Conservation (phyloP, 2,113 vertebrate genomes). For the Fregetta grallaria region DNA sequence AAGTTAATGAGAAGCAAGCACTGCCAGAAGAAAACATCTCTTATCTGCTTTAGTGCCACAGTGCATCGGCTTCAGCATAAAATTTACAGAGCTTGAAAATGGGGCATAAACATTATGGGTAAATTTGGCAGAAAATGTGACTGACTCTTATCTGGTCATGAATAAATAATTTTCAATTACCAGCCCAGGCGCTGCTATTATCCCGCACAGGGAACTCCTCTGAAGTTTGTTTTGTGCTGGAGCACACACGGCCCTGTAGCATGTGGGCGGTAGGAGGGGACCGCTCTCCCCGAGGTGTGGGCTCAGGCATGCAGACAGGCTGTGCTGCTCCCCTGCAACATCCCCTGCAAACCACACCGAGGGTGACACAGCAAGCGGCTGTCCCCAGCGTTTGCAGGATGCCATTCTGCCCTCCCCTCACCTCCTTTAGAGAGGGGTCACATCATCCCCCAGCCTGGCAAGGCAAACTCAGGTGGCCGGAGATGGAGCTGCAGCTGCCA, state of each 20-base stretch:
- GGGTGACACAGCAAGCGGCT: neutral
- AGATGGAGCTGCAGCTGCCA: neutral
- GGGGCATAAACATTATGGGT: constrained; percentile 76
- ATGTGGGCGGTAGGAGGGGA: neutral
- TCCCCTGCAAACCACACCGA: neutral
- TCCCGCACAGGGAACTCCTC: constrained; percentile 44
- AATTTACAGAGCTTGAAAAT: constrained; percentile 83
- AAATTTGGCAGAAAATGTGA: constrained; percentile 81
- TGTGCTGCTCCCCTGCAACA: neutral
- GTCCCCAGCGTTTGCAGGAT: neutral
- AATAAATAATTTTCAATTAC: constrained; percentile 81
- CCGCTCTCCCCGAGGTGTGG: neutral
- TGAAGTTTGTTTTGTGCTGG: constrained; percentile 47
- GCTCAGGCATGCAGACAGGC: neutral
- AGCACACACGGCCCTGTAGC: neutral
- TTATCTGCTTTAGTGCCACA: constrained; percentile 69
- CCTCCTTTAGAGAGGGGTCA: neutral
- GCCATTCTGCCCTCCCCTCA: neutral
- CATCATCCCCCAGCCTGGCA: neutral
- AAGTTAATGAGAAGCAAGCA: constrained; percentile 73
- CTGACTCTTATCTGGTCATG: constrained; percentile 73
- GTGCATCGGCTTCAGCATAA: constrained; percentile 71
- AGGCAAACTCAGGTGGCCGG: neutral
- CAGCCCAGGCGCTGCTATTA: constrained; percentile 37
- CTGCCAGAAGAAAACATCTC: constrained; percentile 68